phyloP scores from a whole-genome alignment of 2,797 vertebrate genomes.

The Spinibarbus caldwelli region DNA sequence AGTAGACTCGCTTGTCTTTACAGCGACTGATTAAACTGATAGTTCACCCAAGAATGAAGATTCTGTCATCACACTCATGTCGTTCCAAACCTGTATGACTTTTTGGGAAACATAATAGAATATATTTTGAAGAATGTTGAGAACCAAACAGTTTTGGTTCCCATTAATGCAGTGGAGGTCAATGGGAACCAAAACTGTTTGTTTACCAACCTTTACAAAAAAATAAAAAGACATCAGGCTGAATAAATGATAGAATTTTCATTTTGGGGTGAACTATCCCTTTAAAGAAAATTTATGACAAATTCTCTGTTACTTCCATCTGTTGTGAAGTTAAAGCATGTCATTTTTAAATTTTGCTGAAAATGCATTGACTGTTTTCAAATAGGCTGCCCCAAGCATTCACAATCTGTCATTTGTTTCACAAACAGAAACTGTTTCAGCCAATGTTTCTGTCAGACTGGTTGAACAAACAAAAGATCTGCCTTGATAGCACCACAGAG shows the following conservation, averaged over 20 bases:
- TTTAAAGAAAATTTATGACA: not conserved
- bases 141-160: not conserved
- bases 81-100: not conserved
- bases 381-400: not conserved
- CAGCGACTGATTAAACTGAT: not conserved
- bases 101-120: not conserved
- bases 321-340: not conserved
- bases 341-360: not conserved
- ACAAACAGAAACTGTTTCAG: not conserved
- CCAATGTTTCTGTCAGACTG: not conserved
- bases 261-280: not conserved
- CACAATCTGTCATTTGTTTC: not conserved
- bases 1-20: not conserved
- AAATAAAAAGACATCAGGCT: too few species aligned
- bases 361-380: not conserved
- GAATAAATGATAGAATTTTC: too few species aligned
- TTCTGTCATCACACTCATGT: not conserved
- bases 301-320: not conserved
- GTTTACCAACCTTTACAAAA: not conserved
- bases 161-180: not conserved
- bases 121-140: not conserved
- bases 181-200: not conserved
- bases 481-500: not conserved
- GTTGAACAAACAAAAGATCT: not conserved
- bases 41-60: not conserved